Evolutionary conservation across 1,140 invertebrate species (phyloP), one percentile per base, ranked within the genome.

Genomic region (Anastrepha ludens): DNA sequence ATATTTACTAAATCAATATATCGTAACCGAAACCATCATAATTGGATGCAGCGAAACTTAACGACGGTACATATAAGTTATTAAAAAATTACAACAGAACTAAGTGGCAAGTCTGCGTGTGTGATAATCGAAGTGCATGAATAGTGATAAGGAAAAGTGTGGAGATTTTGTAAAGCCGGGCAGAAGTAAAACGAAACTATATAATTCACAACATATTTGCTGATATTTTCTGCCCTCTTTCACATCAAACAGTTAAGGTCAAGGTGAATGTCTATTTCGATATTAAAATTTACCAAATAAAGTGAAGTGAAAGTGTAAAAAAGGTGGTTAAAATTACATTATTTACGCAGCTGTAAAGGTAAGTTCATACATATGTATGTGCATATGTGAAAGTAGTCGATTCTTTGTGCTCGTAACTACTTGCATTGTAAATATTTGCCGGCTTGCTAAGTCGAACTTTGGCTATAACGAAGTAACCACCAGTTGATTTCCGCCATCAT

Each of bases 71-170:
- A 58, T 58, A 1, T 58, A 58, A 7, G 55, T 58, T 58, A 58
- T 58, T 58, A 1, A 58, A 58, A 58, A 58, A 58, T 58, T 58
- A 58, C 7, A 58, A 58, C 13, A 7, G 55, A 7, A 8, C 55
- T 58, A 13, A 58, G 9, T 67, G 65, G 65, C 65, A 67, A 20
- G n/a, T 20, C 65, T 41, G 3, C 65, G 8, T 41, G 6, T 67
- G 9, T 29, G 65, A 67, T 67, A 67, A 39, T 9, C 9, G 39
- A 67, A 15, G 39, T 67, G 65, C 39, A 67, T 39, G 13, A 67
- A 67, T 29, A 67, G 29, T 67, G 65, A 67, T 67, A 67, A 67
- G 65, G 39, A 67, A 64, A 41, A 67, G 20, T 67, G 64, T 67
- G 29, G 39, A 67, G 39, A 9, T 67, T 67, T 67, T 67, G 3